Evolutionary conservation across 2,888 invertebrate genomes (phyloP).

Genomic region (Microchrysa polita): DNA sequence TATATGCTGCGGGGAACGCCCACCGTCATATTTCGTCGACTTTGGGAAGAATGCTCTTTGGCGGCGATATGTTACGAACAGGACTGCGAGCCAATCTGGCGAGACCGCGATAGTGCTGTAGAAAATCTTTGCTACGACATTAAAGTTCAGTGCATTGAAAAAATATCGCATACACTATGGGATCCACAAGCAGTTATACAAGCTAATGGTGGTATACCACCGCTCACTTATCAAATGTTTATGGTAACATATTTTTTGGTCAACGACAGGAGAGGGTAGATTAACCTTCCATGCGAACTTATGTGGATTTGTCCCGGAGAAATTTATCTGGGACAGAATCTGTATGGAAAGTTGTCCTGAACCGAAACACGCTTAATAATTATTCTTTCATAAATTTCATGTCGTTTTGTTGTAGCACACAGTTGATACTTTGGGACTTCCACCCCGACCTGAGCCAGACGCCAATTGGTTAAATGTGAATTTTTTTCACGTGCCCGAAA

Average conservation of each 20-base stretch:
- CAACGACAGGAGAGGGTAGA: not conserved
- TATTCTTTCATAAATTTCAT: not conserved
- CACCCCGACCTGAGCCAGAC: slow-evolving; percentile 68
- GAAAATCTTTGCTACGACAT: slow-evolving; percentile 67
- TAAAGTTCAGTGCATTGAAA: slow-evolving; percentile 69
- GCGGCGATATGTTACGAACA: slow-evolving; percentile 70
- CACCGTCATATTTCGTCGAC: slow-evolving; percentile 66
- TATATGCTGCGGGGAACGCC: slow-evolving; percentile 72
- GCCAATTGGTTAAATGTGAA: slow-evolving; percentile 64
- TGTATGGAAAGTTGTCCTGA: too few species aligned
- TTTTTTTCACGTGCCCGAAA: slow-evolving; percentile 66
- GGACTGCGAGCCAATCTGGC: slow-evolving; percentile 80
- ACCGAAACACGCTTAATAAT: too few species aligned
- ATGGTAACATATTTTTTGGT: slow-evolving; percentile 66
- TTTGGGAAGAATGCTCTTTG: slow-evolving; percentile 70
- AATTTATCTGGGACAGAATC: not conserved
- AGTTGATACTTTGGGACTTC: slow-evolving; percentile 70
- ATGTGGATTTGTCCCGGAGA: not conserved
- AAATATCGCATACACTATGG: slow-evolving; percentile 78
- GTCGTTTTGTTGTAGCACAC: slow-evolving; percentile 68
- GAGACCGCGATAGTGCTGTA: slow-evolving; percentile 69
- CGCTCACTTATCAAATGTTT: slow-evolving; percentile 77
- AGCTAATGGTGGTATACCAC: slow-evolving; percentile 76
- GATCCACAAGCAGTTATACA: slow-evolving; percentile 72
- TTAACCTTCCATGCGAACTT: not conserved